Percentiles rank a stretch among this genome's conserved stretches.
These are phyloP conservation scores for Drosophila tropicalis DNA, from an alignment of 1,140 invertebrate genomes.

Conservation along the genomic window DNA sequence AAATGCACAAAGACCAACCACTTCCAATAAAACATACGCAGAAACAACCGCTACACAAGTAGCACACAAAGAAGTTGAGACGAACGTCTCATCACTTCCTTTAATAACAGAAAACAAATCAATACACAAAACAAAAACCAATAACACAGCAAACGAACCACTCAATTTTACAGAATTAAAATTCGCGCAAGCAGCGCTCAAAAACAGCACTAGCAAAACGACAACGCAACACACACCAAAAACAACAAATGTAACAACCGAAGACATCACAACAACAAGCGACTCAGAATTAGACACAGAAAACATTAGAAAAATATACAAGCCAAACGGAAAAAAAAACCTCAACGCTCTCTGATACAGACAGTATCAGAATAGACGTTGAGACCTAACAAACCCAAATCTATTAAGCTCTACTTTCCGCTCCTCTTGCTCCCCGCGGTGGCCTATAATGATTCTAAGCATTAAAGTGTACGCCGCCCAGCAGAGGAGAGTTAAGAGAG, in stretches of 20 bases:
- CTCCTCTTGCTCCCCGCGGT: background rate
- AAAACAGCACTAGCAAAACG: slow-evolving; percentile 5
- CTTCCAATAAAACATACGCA: slow-evolving; percentile 7
- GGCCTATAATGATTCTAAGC: slow-evolving; percentile 13
- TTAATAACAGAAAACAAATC: slow-evolving; percentile 3
- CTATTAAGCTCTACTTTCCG: background rate
- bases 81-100: background rate
- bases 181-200: background rate
- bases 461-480: background rate
- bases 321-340: slow-evolving; percentile 2
- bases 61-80: slow-evolving; percentile 1
- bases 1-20: no score
- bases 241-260: slow-evolving; percentile 2
- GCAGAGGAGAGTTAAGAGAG: background rate
- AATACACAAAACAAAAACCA: slow-evolving; percentile 3
- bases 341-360: slow-evolving; percentile 12
- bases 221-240: background rate
- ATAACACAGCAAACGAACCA: slow-evolving; percentile 4
- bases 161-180: background rate
- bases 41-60: slow-evolving; percentile 2
- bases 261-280: slow-evolving; percentile 16
- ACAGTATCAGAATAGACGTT: slow-evolving; percentile 9
- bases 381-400: background rate
- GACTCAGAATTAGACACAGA: slow-evolving; percentile 19
- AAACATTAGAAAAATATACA: background rate